Base-by-base conservation (phyloP, 2,888 invertebrate genomes). In the Steromphala cineraria region DNA sequence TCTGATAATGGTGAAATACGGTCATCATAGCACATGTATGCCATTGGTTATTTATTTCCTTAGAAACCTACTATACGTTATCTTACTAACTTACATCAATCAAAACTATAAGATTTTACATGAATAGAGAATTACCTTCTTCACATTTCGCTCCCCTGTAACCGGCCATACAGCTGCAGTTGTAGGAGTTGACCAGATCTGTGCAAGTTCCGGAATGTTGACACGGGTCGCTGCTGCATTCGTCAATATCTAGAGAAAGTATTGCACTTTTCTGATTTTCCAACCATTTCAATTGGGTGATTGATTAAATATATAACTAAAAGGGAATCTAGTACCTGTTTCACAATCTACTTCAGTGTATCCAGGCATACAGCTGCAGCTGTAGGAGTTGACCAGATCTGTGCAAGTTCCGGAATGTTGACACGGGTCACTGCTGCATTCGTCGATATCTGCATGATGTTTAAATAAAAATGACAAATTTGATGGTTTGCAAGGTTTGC, bases 91-190 rank as follows among this genome's bases (percentile, higher is more conserved):
- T n/a, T n/a, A n/a, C n/a, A n/a, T n/a, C n/a, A n/a, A n/a, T n/a
- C n/a, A n/a, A n/a, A n/a, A n/a, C n/a, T n/a, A n/a, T n/a, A n/a
- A n/a, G n/a, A n/a, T n/a, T n/a, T n/a, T n/a, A n/a, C n/a, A n/a
- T n/a, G n/a, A n/a, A n/a, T n/a, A n/a, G n/a, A n/a, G n/a, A n/a
- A n/a, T n/a, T n/a, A 80, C 80, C 67, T n/a, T 53, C 53, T 67
- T 82, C 81, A 81, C 88, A 88, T n/a, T 53, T 2, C 0, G 21
- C 13, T 0, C 75, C 75, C 2, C 15, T 52, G 21, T 46, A 75
- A 8, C 52, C 75, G 21, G 75, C 10, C n/a, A n/a, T 21, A 75
- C 75, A 75, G 75, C 52, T 52, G 24, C 75, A 75, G 17, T 0
- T 52, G 75, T 46, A 75, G 40, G 40, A 24, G 40, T 52, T 52